Conservation (phyloP, 1,140 invertebrate species). For the Aphaenogaster floridana region DNA sequence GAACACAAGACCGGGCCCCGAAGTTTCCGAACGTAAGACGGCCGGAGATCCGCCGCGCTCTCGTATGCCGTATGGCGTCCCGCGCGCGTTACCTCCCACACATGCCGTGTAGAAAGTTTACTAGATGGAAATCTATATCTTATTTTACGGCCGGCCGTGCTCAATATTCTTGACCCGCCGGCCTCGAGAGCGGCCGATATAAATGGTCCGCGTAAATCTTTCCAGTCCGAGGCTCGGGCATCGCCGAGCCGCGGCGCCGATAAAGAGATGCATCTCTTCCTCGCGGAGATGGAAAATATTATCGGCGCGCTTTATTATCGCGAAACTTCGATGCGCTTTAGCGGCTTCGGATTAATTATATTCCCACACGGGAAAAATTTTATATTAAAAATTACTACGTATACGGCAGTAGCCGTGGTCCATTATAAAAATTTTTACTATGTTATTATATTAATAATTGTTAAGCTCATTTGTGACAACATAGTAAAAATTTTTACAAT, state of each 20-base stretch:
- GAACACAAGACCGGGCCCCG: slow-evolving; percentile 66
- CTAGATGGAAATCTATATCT: slow-evolving; percentile 86
- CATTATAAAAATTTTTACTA: too few relatives aligned
- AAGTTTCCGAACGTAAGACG: slow-evolving; percentile 75
- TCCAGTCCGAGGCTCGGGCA: slow-evolving; percentile 24
- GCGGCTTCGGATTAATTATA: slow-evolving; percentile 1
- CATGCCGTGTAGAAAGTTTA: slow-evolving; percentile 82
- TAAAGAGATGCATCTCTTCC: slow-evolving; percentile 44
- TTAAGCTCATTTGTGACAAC: too few relatives aligned
- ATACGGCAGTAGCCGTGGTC: too few relatives aligned
- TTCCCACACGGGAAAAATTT: background rate
- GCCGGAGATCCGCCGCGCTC: slow-evolving; percentile 63
- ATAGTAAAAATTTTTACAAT: too few relatives aligned
- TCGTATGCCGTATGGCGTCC: slow-evolving; percentile 82
- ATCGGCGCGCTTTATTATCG: background rate
- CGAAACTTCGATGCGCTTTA: slow-evolving; percentile 3
- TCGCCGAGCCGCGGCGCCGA: background rate
- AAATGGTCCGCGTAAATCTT: slow-evolving; percentile 79
- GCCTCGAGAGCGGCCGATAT: slow-evolving; percentile 73
- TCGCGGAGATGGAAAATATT: slow-evolving; percentile 48
- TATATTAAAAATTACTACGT: too few relatives aligned
- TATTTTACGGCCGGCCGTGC: slow-evolving; percentile 81
- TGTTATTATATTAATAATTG: too few relatives aligned
- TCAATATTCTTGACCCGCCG: slow-evolving; percentile 79
- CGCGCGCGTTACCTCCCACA: slow-evolving; percentile 79